Base-by-base conservation (phyloP, 2,888 invertebrate species). In the Notodonta ziczac region DNA sequence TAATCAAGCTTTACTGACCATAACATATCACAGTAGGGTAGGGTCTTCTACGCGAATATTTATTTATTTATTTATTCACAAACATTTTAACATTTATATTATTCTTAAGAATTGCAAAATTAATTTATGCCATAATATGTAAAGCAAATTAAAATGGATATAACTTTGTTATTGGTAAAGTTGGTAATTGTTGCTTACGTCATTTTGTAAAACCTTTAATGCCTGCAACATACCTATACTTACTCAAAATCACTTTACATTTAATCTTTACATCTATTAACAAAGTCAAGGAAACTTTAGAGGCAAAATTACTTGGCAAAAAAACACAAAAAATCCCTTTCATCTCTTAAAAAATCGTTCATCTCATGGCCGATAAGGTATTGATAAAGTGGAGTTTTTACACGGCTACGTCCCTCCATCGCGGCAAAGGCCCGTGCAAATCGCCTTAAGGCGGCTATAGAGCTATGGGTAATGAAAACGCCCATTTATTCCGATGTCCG, bases 401-500 rank as follows among this genome's bases (percentile, higher is more conserved):
- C 57, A 62, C 60, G 56, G 32, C 54, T 14, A 44, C 56, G 60
- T 63, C 54, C 10, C 51, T 24, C 54, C 46, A 58, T 67, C 55
- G 66, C 63, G 57, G 35, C 58, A 44, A 61, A 66, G 69, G 57
- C 66, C 58, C 63, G 56, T 60, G 62, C 61, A 73, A 70, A 73
- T 70, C 66, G 65, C 57, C 57, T 74, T 64, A 64, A 58, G 39
- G 46, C 58, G 53, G 55, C 63, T 63, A 56, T 56, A 56, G 62
- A 57, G 57, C 55, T 58, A 63, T 58, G 60, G 73, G 64, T 77
- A 79, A 82, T 81, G 78, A 80, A 76, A 77, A 75, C 65, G 62
- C 62, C 73, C 70, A 80, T 80, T 81, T 76, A 76, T 73, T 73
- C 69, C 69, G 62, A 62, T 76, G 74, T 71, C 67, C 65, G 58